Evolutionary conservation across 1,140 invertebrate genomes (phyloP).

Genomic region (Aphis gossypii): DNA sequence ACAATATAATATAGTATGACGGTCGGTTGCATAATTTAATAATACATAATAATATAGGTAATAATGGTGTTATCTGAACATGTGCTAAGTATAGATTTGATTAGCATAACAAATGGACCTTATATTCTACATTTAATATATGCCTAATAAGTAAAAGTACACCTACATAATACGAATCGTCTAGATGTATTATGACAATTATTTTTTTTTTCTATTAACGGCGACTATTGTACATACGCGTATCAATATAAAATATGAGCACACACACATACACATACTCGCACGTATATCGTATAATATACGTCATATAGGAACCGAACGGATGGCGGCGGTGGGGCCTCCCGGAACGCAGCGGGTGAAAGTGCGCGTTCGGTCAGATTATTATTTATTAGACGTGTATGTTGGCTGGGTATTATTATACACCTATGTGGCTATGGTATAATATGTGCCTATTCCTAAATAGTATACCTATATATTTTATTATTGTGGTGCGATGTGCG

Average conservation of each 20-base stretch:
- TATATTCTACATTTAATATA: background rate
- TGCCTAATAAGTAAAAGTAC: background rate
- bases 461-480: background rate
- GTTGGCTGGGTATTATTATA: background rate
- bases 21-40: background rate
- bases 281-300: background rate
- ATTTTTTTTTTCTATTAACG: background rate
- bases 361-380: slow-evolving; percentile 30
- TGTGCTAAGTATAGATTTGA: background rate
- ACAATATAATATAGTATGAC: background rate
- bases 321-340: background rate
- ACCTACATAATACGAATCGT: background rate
- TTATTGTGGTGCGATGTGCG: background rate
- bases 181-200: background rate
- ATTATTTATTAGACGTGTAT: background rate
- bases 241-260: background rate
- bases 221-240: background rate
- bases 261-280: no score
- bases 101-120: background rate
- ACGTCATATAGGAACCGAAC: background rate
- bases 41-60: background rate
- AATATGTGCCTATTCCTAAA: background rate
- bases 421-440: background rate
- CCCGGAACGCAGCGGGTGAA: slow-evolving; percentile 46
- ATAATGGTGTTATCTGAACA: background rate